A percentile compares a stretch with the other conserved stretches of the same genome.
Conservation (phyloP, 2,797 vertebrate genomes). For the Zenarchopterus dispar region DNA sequence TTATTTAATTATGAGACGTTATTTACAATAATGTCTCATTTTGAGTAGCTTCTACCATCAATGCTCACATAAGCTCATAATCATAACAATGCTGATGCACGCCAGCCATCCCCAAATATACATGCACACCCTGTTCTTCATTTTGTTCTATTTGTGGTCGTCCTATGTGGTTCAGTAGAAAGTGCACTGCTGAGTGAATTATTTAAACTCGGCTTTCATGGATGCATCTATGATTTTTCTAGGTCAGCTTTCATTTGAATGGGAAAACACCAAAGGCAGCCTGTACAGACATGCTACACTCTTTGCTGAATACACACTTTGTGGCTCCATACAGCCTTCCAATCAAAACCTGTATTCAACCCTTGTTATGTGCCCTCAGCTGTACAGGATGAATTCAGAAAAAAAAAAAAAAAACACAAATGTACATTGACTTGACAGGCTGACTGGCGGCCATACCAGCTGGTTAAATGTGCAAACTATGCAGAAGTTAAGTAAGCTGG, state of each 20-base stretch:
- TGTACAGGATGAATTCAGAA: constrained; percentile 15
- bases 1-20: too few relatives aligned
- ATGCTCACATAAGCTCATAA: background rate
- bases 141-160: constrained; percentile 72
- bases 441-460: background rate
- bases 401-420: background rate
- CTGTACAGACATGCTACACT: constrained; percentile 12
- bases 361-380: constrained; percentile 14
- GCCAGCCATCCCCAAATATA: constrained; percentile 25
- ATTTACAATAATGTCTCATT: background rate
- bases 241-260: constrained; percentile 78
- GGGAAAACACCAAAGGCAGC: constrained; percentile 51
- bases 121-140: constrained; percentile 40
- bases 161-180: constrained; percentile 71
- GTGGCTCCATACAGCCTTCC: constrained; percentile 5
- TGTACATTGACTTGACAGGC: background rate
- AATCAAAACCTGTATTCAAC: constrained; percentile 26
- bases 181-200: constrained; percentile 78
- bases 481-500: too few relatives aligned
- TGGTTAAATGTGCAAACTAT: constrained; percentile 1
- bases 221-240: constrained; percentile 76
- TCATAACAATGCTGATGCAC: constrained; percentile 2
- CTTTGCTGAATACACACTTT: constrained; percentile 15
- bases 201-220: constrained; percentile 79
- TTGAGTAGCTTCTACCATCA: background rate